Conservation (phyloP, 2,113 vertebrate species). For the Nesogale talazaci region DNA sequence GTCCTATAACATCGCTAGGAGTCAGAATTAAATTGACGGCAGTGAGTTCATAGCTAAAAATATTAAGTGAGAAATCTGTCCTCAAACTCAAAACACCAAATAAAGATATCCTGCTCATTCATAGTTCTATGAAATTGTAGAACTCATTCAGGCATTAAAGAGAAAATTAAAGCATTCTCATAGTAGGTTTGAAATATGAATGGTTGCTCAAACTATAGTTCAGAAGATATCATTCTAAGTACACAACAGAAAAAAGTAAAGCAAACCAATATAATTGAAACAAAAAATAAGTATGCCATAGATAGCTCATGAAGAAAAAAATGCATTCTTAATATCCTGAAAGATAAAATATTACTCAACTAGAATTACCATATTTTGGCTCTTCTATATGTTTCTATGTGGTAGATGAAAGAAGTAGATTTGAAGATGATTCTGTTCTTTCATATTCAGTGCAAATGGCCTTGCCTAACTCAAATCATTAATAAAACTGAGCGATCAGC, state of each 20-base stretch:
- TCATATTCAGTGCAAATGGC: slow-evolving; percentile 43
- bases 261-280: not conserved
- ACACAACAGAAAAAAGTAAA: slow-evolving; percentile 3
- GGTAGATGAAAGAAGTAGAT: slow-evolving; percentile 45
- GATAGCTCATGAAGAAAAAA: not conserved
- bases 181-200: slow-evolving; percentile 2
- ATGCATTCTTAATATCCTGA: not conserved
- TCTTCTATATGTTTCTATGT: not conserved
- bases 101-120: not conserved
- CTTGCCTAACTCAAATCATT: not conserved
- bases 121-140: not conserved
- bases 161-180: not conserved
- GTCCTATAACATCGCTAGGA: too few species aligned
- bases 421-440: slow-evolving; percentile 44
- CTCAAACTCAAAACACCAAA: not conserved
- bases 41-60: not conserved
- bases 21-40: too few species aligned
- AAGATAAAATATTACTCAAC: slow-evolving; percentile 6
- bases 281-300: slow-evolving; percentile 1
- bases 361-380: slow-evolving; percentile 23
- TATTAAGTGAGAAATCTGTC: not conserved
- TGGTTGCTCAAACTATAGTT: not conserved
- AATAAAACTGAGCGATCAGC: slow-evolving; percentile 20
- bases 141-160: slow-evolving; percentile 34
- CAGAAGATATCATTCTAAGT: not conserved